A percentile compares a stretch with the other conserved stretches of the same genome.
phyloP scores from a whole-genome alignment of 2,797 vertebrate species.

The Hafferia zeledoni region DNA sequence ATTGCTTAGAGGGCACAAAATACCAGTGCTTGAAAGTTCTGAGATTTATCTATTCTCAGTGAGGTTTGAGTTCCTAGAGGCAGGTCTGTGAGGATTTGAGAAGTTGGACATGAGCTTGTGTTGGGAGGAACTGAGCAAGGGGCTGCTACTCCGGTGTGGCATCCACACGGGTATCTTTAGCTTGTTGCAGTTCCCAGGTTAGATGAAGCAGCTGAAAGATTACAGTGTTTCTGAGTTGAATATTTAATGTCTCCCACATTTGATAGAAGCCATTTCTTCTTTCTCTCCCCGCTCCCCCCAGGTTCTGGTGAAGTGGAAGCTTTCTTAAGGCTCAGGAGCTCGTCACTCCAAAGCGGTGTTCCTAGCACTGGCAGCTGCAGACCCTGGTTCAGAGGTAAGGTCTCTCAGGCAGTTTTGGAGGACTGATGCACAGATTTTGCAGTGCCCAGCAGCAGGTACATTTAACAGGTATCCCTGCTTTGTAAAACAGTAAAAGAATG shows the following conservation, averaged over 20 bases:
- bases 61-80: background rate
- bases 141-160: background rate
- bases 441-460: background rate
- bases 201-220: background rate
- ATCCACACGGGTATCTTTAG: background rate
- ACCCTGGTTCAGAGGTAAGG: background rate
- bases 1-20: background rate
- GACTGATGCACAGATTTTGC: background rate
- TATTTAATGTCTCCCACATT: background rate
- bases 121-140: background rate
- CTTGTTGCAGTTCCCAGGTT: background rate
- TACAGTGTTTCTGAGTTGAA: background rate
- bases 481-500: background rate
- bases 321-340: rapidly evolving
- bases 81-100: background rate
- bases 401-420: background rate
- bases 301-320: rapidly evolving
- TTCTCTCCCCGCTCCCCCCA: background rate
- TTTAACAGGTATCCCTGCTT: background rate
- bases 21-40: background rate
- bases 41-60: background rate
- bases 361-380: background rate
- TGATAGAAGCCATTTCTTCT: background rate
- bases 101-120: rapidly evolving
- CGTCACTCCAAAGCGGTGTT: rapidly evolving